Evolutionary conservation across 1,140 invertebrate genomes (phyloP), one percentile per base, ranked within the genome.

Genomic region (Zaprionus kolodkinae): DNA sequence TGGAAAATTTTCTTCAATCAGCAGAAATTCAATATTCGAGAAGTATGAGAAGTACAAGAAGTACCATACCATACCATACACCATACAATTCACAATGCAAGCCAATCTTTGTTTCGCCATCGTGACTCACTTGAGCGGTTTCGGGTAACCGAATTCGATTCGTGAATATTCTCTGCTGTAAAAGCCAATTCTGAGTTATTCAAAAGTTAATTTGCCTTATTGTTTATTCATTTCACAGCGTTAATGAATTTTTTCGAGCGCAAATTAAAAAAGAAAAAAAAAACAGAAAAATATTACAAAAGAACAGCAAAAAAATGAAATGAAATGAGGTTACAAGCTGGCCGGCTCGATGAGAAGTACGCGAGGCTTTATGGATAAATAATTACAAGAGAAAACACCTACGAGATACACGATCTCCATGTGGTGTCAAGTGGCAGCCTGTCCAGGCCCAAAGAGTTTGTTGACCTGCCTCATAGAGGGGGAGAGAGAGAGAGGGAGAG

Each of bases 371-470:
- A 88, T 88, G 85, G 77, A 43, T 88, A 89, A 89, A 88, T 88
- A 88, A 88, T 89, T 89, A 88, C 85, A 81, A 84, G 78, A 76
- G 71, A 84, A 84, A 84, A 88, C 84, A 88, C 85, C 84, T 88
- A 88, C 84, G 74, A 81, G 72, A 72, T 69, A 64, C 72, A 82
- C 56, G 69, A 66, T 68, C 48, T 74, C 52, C 55, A 36, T 56
- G 52, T 40, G 79, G 72, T 75, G 76, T 66, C 81, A 79, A 81
- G 79, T 76, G 67, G 72, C n/a, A n/a, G n/a, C 76, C 27, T 30
- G 27, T 30, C 3, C 66, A 38, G 54, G 35, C 45, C 25, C 54
- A 13, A 35, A 27, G 45, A 54, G 84, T 74, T 87, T 50, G 69
- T 73, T 86, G 82, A 86, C 79, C 84, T 38, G 35, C 27, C 35